phyloP scores from a whole-genome alignment of 2,888 invertebrate species.

The Andrena camellia region DNA sequence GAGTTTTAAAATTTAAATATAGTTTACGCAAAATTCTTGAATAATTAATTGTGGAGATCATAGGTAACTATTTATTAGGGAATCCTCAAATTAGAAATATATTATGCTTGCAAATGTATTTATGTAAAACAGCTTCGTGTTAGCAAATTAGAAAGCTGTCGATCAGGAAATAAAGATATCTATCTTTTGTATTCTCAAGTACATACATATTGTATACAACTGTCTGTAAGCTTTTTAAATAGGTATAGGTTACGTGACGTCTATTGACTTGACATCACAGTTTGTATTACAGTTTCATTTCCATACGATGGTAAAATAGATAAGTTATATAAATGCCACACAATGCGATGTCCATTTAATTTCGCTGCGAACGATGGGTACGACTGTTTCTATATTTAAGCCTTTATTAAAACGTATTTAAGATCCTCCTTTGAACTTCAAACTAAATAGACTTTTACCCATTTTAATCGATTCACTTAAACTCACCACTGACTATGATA shows the following conservation, averaged over 20 bases:
- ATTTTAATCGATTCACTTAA: too few species aligned
- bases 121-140: not conserved
- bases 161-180: not conserved
- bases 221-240: not conserved
- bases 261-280: slow-evolving; percentile 11
- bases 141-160: not conserved
- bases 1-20: too few species aligned
- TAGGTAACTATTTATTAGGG: too few species aligned
- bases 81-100: too few species aligned
- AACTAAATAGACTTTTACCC: too few species aligned
- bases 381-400: not conserved
- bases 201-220: not conserved
- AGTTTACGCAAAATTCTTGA: too few species aligned
- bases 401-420: not conserved
- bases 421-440: too few species aligned
- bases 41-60: too few species aligned
- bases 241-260: slow-evolving; percentile 6
- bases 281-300: slow-evolving; percentile 15
- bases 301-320: not conserved
- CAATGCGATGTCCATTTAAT: not conserved
- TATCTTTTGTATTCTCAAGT: not conserved
- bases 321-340: not conserved
- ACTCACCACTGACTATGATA: too few species aligned
- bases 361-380: not conserved
- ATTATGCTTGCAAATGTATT: too few species aligned